Conservation (phyloP, 2,888 invertebrate genomes). For the Mythimna albipuncta region DNA sequence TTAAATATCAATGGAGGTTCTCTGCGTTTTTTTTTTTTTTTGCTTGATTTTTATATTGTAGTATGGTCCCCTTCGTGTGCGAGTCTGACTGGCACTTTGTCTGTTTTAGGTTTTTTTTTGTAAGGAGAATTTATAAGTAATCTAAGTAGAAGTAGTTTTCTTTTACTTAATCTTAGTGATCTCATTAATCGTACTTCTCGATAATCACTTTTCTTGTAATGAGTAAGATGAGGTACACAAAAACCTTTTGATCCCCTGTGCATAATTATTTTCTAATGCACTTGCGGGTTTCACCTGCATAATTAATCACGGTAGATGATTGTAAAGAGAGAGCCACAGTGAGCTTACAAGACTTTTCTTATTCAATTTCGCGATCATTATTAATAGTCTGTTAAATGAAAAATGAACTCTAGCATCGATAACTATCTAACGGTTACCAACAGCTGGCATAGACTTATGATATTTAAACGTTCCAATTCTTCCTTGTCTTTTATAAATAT, state of each 20-base stretch:
- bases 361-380: slow-evolving; percentile 43
- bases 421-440: slow-evolving; percentile 6
- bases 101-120: neutral
- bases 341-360: slow-evolving; percentile 36
- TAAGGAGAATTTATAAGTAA: neutral
- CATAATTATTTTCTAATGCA: slow-evolving; percentile 33
- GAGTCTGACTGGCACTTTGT: too few relatives aligned
- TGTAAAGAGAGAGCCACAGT: slow-evolving; percentile 45
- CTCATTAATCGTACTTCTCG: neutral
- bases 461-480: neutral
- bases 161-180: neutral
- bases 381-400: slow-evolving; percentile 27
- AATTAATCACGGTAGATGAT: slow-evolving; percentile 45
- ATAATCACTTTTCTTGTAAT: slow-evolving; percentile 2
- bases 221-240: slow-evolving; percentile 4
- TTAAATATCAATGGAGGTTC: too few relatives aligned
- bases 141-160: slow-evolving; percentile 1
- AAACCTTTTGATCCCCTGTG: slow-evolving; percentile 4
- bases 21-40: too few relatives aligned
- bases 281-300: slow-evolving; percentile 15
- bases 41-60: too few relatives aligned
- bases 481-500: neutral
- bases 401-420: slow-evolving; percentile 9
- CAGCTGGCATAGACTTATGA: neutral
- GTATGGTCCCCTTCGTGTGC: too few relatives aligned